These are phyloP conservation scores for Megamerina dolium DNA, from an alignment of 2,888 invertebrate genomes.

Conservation along the genomic window DNA sequence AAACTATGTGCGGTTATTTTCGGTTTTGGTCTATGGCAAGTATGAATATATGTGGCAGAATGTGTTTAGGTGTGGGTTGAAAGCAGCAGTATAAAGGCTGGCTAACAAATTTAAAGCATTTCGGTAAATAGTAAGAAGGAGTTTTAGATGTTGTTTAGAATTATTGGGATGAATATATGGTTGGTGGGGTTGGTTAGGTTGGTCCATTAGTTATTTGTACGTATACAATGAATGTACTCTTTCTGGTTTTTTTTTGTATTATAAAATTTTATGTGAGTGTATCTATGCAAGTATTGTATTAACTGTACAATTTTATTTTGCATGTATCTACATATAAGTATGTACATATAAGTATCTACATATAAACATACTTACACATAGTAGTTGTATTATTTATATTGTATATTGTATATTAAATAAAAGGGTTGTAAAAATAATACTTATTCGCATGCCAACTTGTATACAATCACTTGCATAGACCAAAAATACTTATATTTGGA, in stretches of 20 bases:
- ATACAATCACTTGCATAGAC: not conserved
- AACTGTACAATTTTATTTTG: slow-evolving; percentile 11
- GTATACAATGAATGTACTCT: too few relatives aligned
- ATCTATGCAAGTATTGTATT: not conserved
- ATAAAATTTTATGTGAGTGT: slow-evolving; percentile 5
- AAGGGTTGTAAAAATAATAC: slow-evolving; percentile 22
- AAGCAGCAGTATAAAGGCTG: too few relatives aligned
- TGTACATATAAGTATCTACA: slow-evolving; percentile 2
- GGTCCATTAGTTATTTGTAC: too few relatives aligned
- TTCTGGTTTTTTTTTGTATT: too few relatives aligned
- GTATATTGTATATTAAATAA: slow-evolving; percentile 10
- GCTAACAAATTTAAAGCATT: too few relatives aligned
- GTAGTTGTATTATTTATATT: too few relatives aligned
- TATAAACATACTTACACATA: too few relatives aligned
- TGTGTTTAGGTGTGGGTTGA: not conserved
- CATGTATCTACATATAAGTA: slow-evolving; percentile 3
- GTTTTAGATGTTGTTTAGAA: slow-evolving; percentile 12
- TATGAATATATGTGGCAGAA: not conserved
- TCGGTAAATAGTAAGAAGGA: too few relatives aligned
- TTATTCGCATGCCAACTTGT: slow-evolving; percentile 10
- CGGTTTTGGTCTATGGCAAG: not conserved
- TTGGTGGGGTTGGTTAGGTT: too few relatives aligned
- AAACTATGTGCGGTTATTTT: slow-evolving; percentile 24
- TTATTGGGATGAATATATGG: slow-evolving; percentile 26
- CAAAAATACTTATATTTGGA: too few relatives aligned